Conservation (phyloP, 2,888 invertebrate genomes). For the Tortrix viridana region DNA sequence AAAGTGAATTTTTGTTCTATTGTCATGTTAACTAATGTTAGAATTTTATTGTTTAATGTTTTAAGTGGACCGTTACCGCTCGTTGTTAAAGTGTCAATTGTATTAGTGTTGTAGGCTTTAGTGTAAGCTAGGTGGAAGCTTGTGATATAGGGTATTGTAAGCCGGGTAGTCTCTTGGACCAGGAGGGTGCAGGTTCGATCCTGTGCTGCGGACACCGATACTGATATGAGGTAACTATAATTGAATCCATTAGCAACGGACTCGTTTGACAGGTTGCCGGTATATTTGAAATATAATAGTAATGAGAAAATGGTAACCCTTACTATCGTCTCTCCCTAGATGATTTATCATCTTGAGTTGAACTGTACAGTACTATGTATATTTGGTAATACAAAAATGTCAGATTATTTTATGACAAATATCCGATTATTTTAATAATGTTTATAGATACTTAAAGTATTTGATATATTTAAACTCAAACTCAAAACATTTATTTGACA, state of each 20-base stretch:
- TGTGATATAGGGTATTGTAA: slow-evolving; percentile 75
- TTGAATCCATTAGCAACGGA: neutral
- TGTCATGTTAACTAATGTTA: slow-evolving; percentile 81
- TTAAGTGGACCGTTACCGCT: slow-evolving; percentile 75
- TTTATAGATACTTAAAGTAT: too few species aligned
- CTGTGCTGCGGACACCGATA: slow-evolving; percentile 49
- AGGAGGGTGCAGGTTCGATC: slow-evolving; percentile 54
- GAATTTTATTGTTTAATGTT: slow-evolving; percentile 75
- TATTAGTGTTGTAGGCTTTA: slow-evolving; percentile 74
- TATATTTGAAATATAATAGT: too few species aligned
- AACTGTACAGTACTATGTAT: too few species aligned
- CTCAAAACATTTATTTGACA: too few species aligned
- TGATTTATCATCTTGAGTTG: too few species aligned
- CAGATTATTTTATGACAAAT: too few species aligned
- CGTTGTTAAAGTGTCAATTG: slow-evolving; percentile 77
- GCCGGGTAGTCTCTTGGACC: slow-evolving; percentile 58
- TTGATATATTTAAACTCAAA: too few species aligned
- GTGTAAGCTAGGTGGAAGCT: slow-evolving; percentile 82
- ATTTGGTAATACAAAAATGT: too few species aligned
- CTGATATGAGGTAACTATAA: slow-evolving; percentile 49
- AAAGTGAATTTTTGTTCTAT: slow-evolving; percentile 72
- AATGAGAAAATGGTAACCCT: too few species aligned
- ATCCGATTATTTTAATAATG: too few species aligned
- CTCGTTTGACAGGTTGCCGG: too few species aligned
- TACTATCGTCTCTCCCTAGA: too few species aligned